Evolutionary conservation across 2,113 vertebrate species (phyloP).

Genomic region (Synodontis membranacea): DNA sequence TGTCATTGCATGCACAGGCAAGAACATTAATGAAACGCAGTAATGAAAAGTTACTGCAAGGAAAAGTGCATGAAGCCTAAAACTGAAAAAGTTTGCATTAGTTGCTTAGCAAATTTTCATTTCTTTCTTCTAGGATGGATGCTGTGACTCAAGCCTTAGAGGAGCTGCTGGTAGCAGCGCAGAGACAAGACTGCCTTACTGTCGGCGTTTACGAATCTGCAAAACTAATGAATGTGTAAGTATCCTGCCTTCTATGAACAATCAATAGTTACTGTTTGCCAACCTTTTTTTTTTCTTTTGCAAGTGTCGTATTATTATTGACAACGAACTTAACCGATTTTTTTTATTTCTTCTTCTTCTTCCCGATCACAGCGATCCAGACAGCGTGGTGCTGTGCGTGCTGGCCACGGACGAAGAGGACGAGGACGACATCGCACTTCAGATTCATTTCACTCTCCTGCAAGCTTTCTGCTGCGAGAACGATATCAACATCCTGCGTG

Average conservation of each 20-base stretch:
- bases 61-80: background rate
- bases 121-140: constrained; percentile 79
- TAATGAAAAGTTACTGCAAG: background rate
- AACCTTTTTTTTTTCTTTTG: no score
- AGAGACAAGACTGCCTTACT: constrained; percentile 82
- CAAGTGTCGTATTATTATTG: background rate
- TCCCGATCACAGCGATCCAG: constrained; percentile 78
- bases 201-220: constrained; percentile 95
- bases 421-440: constrained; percentile 82
- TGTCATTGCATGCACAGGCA: constrained; percentile 1
- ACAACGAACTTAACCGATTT: background rate
- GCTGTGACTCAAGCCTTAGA: constrained; percentile 83
- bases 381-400: constrained; percentile 89
- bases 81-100: background rate
- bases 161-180: constrained; percentile 83
- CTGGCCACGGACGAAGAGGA: constrained; percentile 85
- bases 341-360: no score
- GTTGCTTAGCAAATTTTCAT: background rate
- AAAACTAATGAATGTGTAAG: constrained; percentile 95
- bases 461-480: constrained; percentile 91
- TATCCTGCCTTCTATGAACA: constrained; percentile 44
- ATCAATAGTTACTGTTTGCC: background rate
- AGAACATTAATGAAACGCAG: no score
- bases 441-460: constrained; percentile 94
- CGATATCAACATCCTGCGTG: constrained; percentile 87